Base-by-base conservation (phyloP, 2,113 vertebrate species). In the Nymphicus hollandicus region DNA sequence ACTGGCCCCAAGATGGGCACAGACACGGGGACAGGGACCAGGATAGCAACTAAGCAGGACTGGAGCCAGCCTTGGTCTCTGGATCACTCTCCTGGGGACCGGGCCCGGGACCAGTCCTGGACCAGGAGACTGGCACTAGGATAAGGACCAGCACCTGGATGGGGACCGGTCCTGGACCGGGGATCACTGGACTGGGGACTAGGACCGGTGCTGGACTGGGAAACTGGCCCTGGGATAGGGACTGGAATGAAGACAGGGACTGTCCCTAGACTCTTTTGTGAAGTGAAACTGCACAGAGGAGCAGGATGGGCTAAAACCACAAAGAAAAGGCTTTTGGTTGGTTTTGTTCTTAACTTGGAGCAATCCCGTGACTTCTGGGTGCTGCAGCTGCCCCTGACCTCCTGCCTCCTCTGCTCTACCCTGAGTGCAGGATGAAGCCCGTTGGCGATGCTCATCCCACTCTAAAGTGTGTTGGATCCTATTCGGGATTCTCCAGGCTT, bases 271-370 rank as follows among this genome's bases (percentile, higher is more conserved):
- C 52, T 74, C 35, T 5, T 4, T 11, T 58, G 60, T 56, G 92
- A 95, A 96, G 86, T 66, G 95, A 96, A 96, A 95, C 93, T 63
- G n/a, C 3, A 0, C 10, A 35, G 11, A 68, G 9, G 25, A 87
- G 84, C 5, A 3, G 49, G 9, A 74, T 1, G 1, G 22, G 41
- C 13, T 56, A 41, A 93, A 90, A 56, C 33, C 10, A 7, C 9
- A 70, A 25, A n/a, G 23, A 52, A 53, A 18, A 12, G 5, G 4
- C 6, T 53, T 15, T 17, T 8, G 33, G 8, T 14, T 33, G 13
- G 4, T 46, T n/a, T 56, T 76, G 63, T 25, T 5, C 29, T 49
- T 8, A 66, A 39, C 43, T 71, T 29, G 47, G 27, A 70, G 85
- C 46, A 61, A 22, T 1, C 82, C 39, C 25, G 7, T 88, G 83